phyloP scores from a whole-genome alignment of 2,888 invertebrate genomes.

The Rhyacophila evoluta region DNA sequence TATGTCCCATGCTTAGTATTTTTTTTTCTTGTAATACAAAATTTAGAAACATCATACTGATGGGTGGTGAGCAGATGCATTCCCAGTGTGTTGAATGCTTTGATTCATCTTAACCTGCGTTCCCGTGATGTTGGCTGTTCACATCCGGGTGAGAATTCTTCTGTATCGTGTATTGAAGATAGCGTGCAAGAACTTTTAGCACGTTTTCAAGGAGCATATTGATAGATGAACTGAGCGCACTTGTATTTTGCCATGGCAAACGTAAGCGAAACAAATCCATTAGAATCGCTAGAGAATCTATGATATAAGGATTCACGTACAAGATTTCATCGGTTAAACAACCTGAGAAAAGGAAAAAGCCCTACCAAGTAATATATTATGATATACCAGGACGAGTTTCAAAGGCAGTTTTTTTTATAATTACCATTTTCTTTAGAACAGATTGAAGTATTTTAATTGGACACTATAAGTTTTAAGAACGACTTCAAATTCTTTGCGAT shows the following conservation, averaged over 20 bases:
- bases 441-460: no score
- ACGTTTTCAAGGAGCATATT: conserved; percentile 8
- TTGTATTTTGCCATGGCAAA: neutral
- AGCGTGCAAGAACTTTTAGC: conserved; percentile 1
- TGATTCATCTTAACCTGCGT: neutral
- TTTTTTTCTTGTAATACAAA: no score
- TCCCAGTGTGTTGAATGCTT: neutral
- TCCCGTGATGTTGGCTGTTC: neutral
- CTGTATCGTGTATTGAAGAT: neutral
- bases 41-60: no score
- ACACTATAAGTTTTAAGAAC: no score
- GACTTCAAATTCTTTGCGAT: no score
- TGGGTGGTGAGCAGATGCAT: no score
- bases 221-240: neutral
- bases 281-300: neutral
- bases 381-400: no score
- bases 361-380: no score
- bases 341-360: neutral
- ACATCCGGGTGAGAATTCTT: neutral
- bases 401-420: no score
- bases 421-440: no score
- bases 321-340: neutral
- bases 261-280: neutral
- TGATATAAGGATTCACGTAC: neutral
- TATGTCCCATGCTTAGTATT: no score